Base-by-base conservation (phyloP, 2,888 invertebrate genomes). In the Dusona sp. region DNA sequence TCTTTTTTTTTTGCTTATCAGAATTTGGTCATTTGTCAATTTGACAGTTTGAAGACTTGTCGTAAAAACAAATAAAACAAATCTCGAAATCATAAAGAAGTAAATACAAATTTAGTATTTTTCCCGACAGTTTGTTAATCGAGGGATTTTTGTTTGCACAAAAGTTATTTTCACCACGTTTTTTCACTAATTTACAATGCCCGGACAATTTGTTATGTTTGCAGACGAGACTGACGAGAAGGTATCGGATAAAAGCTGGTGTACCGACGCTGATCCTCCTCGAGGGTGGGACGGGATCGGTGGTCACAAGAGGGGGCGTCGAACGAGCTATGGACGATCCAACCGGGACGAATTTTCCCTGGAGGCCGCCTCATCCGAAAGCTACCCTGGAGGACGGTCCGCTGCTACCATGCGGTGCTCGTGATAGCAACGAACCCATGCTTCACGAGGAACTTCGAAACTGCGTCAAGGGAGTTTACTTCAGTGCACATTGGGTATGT, bases 401-500 rank as follows among this genome's bases (percentile, higher is more conserved):
- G 90, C 89, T 93, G 74, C 89, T 94, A 42, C 90, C 93, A 25
- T 93, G 94, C 85, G 92, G 92, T 45, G 90, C 92, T 64, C 91
- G 93, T 64, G 93, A 91, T 89, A 93, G 93, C 90, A 94, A 94
- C 88, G 94, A 94, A 75, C 94, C 92, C 45, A 95, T 94, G 90
- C 92, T 95, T 29, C 96, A 96, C 90, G 95, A 95, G 29, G 96
- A 96, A 85, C 93, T 97, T 29, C 95, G 96, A 0, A 95, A 95
- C 90, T 96, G 96, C 89, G 95, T 97, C 79, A 96, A 96, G 91
- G 98, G 97, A 61, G 96, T 98, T 90, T 98, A 98, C 93, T 98
- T 98, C 94, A 97, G 98, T 83, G 98, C 98, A 29, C 97, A 98
- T 93, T 98, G 98, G 98, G 98, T 98, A 94, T 95, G 96, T 94